phyloP scores from a whole-genome alignment of 37 sponge, comb jelly and placozoan genomes.

The Ephydatia muelleri region DNA sequence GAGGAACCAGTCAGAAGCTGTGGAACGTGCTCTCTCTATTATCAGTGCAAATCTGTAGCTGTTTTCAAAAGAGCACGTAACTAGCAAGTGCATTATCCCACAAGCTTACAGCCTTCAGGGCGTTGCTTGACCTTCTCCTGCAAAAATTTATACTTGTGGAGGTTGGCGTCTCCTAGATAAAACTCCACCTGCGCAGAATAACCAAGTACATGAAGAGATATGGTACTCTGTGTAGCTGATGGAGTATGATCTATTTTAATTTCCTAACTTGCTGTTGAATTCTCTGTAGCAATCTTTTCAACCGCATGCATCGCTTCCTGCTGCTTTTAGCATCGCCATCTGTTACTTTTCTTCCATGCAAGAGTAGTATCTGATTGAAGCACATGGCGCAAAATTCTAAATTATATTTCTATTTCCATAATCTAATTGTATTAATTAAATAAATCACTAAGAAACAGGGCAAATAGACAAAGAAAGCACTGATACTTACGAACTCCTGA shows the following conservation, averaged over 20 bases:
- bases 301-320: too few relatives aligned
- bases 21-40: too few relatives aligned
- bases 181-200: constrained; percentile 70
- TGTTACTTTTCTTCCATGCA: too few relatives aligned
- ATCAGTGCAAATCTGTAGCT: too few relatives aligned
- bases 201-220: background rate
- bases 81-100: background rate
- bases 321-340: too few relatives aligned
- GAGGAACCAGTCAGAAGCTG: background rate
- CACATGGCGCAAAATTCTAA: too few relatives aligned
- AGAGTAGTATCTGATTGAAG: too few relatives aligned
- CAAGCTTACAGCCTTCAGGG: constrained; percentile 60
- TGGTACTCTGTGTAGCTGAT: background rate
- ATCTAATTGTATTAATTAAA: too few relatives aligned
- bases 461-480: too few relatives aligned
- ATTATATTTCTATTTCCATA: too few relatives aligned
- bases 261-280: background rate
- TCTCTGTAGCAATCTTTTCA: background rate
- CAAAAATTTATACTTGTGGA: constrained; percentile 57
- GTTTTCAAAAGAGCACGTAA: background rate
- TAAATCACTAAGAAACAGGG: too few relatives aligned
- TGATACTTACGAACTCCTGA: too few relatives aligned
- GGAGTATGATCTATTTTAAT: background rate
- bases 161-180: constrained; percentile 72
- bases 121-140: constrained; percentile 51